Evolutionary conservation across 2,797 vertebrate genomes (phyloP), one percentile per base, ranked within the genome.

Genomic region (Tapera naevia): DNA sequence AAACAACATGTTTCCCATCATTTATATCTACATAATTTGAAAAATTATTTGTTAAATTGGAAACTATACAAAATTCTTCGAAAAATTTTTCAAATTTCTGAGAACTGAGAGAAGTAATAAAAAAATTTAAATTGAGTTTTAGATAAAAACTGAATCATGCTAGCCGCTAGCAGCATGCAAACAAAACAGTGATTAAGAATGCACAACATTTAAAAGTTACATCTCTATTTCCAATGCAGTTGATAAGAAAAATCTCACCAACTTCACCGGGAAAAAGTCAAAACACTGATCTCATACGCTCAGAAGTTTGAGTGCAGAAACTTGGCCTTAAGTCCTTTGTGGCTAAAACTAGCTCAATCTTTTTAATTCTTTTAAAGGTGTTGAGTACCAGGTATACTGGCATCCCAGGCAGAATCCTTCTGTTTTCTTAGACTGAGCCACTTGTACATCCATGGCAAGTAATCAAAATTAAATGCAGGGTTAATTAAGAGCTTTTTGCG

Each of bases 401-500:
- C 62, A 88, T 43, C 92, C 71, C 92, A 96, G 94, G 95, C 95
- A 95, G 95, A 96, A 96, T 92, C 94, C 95, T 94, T 92, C 94
- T 91, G 91, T 94, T 95, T 92, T 91, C 95, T 88, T 82, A 95
- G 92, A 80, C 73, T 91, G 73, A 96, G 97, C 95, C 95, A 94
- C 83, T 93, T 96, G 87, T 27, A 93, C 93, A 97, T 98, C 97
- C 98, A 98, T 97, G 97, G 98, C 98, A 97, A 97, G 97, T 98
- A 97, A 97, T 97, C 95, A 94, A 96, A 90, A 90, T 91, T 95
- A 97, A 97, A 96, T 88, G 96, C 91, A 93, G 97, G 94, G 96
- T 97, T 97, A 97, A 97, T 97, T 54, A 94, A 95, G 95, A 96
- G 97, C 95, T 97, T 97, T 93, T 93, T 61, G 96, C 97, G 96